phyloP scores from a whole-genome alignment of 2,888 invertebrate genomes.

The Lordiphosa andalusiaca region DNA sequence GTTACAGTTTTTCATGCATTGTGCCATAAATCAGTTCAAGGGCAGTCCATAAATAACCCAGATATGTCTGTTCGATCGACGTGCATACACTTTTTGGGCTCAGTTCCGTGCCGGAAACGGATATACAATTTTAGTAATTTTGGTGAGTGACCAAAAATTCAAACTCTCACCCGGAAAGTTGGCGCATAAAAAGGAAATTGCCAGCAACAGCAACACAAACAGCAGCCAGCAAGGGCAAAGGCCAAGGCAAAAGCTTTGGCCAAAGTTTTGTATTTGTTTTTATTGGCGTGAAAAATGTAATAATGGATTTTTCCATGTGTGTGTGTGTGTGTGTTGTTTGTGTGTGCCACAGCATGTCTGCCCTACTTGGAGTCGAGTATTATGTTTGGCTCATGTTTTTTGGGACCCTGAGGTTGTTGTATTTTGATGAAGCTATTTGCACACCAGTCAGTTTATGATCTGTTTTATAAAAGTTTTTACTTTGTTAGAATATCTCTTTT shows the following conservation, averaged over 20 bases:
- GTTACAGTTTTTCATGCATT: slow-evolving; percentile 16
- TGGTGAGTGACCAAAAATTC: slow-evolving; percentile 55
- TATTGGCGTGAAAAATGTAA: slow-evolving; percentile 75
- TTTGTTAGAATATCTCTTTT: no score
- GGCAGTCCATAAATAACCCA: slow-evolving; percentile 44
- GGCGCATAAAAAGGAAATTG: slow-evolving; percentile 53
- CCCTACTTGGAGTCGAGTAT: slow-evolving; percentile 14
- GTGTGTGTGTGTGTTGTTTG: slow-evolving; percentile 14
- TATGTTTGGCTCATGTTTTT: slow-evolving; percentile 27
- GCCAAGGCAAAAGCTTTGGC: slow-evolving; percentile 45
- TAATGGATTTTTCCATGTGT: slow-evolving; percentile 47
- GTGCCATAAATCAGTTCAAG: slow-evolving; percentile 51
- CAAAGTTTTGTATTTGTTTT: slow-evolving; percentile 64
- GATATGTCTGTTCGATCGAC: slow-evolving; percentile 33
- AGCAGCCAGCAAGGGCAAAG: slow-evolving; percentile 25
- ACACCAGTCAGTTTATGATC: no score
- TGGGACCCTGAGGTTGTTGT: slow-evolving; percentile 24
- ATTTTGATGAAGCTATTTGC: slow-evolving; percentile 60
- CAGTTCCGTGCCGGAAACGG: slow-evolving; percentile 60
- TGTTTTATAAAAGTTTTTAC: no score
- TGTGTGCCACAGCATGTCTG: slow-evolving; percentile 23
- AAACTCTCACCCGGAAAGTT: slow-evolving; percentile 20
- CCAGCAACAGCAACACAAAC: slow-evolving; percentile 30
- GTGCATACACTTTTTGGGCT: slow-evolving; percentile 3
- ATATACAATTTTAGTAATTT: slow-evolving; percentile 72